phyloP scores from a whole-genome alignment of 2,888 invertebrate species.

The Rhagophthalmus giganteus region DNA sequence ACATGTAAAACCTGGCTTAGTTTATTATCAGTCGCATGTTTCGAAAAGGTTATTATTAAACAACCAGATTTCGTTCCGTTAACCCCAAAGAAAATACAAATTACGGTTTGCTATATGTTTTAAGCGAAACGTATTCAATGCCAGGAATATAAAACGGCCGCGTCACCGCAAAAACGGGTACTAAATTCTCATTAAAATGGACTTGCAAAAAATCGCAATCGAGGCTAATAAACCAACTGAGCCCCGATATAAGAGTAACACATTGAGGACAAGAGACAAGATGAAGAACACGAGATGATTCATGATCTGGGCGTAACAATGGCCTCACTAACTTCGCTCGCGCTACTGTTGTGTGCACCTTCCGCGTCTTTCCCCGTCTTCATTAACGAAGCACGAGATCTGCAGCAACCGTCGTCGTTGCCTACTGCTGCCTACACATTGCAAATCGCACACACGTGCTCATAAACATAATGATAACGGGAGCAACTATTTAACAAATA shows the following conservation, averaged over 20 bases:
- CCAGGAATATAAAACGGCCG: conserved; percentile 11
- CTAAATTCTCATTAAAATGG: conserved; percentile 25
- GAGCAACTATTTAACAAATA: conserved; percentile 19
- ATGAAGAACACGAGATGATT: conserved; percentile 38
- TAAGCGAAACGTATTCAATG: conserved; percentile 12
- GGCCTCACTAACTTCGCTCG: conserved; percentile 32
- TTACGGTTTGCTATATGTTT: conserved; percentile 2
- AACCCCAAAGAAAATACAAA: neutral
- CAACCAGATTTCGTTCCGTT: neutral
- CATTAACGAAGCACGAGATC: conserved; percentile 18
- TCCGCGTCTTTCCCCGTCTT: conserved; percentile 23
- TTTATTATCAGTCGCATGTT: neutral
- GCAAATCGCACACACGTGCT: conserved; percentile 33
- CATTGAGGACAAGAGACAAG: conserved; percentile 22
- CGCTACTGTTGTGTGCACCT: conserved; percentile 34
- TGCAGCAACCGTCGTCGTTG: conserved; percentile 7
- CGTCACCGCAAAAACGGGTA: conserved; percentile 8
- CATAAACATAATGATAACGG: conserved; percentile 33
- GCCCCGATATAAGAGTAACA: conserved; percentile 9
- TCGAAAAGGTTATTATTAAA: neutral
- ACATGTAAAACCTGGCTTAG: neutral
- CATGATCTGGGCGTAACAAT: conserved; percentile 41
- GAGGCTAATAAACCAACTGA: conserved; percentile 12
- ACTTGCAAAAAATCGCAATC: conserved; percentile 13
- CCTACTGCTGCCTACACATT: conserved; percentile 18